phyloP scores from a whole-genome alignment of 2,113 vertebrate species.

The Psammodynastes pulverulentus region DNA sequence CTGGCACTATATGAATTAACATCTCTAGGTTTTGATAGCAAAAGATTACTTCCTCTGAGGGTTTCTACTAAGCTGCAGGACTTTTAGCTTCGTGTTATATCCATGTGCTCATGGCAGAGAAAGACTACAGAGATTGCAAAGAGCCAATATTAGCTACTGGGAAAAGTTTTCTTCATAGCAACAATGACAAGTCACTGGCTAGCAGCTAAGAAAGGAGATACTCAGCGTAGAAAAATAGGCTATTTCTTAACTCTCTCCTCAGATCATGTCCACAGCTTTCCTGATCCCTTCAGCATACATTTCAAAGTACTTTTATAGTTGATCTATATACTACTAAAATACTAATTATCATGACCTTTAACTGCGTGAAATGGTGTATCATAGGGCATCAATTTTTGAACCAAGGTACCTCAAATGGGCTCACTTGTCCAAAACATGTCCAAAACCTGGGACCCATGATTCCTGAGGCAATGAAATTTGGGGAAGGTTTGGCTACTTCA shows the following conservation, averaged over 20 bases:
- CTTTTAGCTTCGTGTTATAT: neutral
- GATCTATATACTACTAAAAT: neutral
- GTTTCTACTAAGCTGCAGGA: slow-evolving; percentile 1
- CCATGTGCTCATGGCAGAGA: slow-evolving; percentile 1
- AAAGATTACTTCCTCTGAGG: neutral
- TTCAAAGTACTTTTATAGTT: neutral
- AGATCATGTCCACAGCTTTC: neutral
- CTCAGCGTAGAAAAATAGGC: neutral
- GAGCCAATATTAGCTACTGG: neutral
- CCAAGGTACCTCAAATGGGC: neutral
- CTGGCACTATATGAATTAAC: neutral
- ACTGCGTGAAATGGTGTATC: neutral
- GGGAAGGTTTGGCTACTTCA: neutral
- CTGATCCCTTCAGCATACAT: neutral
- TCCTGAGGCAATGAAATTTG: neutral
- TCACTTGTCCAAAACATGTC: neutral
- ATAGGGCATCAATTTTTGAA: neutral
- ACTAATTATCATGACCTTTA: neutral
- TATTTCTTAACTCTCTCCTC: neutral
- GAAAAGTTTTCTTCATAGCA: neutral
- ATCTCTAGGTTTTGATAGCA: slow-evolving; percentile 9
- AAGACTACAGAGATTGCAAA: neutral
- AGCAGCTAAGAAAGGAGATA: neutral
- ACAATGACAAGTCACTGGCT: neutral
- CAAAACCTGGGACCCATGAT: neutral